phyloP scores from a whole-genome alignment of 1,140 invertebrate species.

The Tetramorium parvispinum region DNA sequence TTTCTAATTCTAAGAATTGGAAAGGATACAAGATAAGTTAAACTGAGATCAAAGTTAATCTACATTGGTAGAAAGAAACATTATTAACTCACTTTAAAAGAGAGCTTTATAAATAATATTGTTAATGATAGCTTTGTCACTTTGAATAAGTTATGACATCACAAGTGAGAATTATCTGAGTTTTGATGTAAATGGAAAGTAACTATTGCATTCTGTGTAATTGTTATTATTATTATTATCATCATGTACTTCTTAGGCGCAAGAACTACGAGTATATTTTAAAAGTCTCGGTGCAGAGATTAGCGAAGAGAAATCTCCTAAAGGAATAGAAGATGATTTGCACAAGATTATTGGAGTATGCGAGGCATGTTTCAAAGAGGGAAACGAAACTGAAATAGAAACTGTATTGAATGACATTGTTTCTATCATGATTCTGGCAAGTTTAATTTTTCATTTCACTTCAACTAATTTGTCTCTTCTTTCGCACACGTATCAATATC shows the following conservation, averaged over 20 bases:
- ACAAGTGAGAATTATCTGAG: no score
- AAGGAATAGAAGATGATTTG: slow-evolving; percentile 96
- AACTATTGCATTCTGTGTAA: no score
- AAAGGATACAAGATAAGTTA: no score
- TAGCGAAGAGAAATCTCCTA: slow-evolving; percentile 94
- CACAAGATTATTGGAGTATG: slow-evolving; percentile 98
- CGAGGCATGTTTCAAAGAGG: slow-evolving; percentile 95
- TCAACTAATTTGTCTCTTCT: not conserved
- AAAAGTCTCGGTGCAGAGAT: slow-evolving; percentile 96
- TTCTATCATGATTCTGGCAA: slow-evolving; percentile 95
- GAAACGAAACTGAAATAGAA: slow-evolving; percentile 92
- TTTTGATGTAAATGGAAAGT: no score
- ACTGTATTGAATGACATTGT: slow-evolving; percentile 96
- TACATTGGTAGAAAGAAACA: no score
- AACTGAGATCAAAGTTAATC: no score
- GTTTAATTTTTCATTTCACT: slow-evolving; percentile 73
- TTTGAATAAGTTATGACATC: no score
- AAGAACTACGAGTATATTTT: slow-evolving; percentile 95
- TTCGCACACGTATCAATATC: no score
- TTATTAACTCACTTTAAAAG: no score
- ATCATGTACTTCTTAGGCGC: slow-evolving; percentile 88
- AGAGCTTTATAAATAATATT: no score
- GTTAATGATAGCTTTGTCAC: no score
- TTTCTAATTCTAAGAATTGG: no score
- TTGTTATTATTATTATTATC: slow-evolving; percentile 52